Evolutionary conservation across 2,797 vertebrate species (phyloP), one percentile per base, ranked within the genome.

Genomic region (Ambastaia sidthimunki): DNA sequence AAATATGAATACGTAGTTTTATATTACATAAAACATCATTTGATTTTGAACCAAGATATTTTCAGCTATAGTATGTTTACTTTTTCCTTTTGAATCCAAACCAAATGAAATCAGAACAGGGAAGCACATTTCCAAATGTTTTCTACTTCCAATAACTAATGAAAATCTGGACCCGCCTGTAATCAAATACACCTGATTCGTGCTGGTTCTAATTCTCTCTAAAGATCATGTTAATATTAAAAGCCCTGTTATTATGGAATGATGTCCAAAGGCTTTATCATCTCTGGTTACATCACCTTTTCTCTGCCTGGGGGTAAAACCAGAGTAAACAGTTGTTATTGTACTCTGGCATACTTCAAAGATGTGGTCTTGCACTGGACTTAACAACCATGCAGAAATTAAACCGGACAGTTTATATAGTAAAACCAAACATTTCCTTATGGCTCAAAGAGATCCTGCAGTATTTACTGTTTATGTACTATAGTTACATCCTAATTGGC

Each of bases 121-220:
- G 78, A 71, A 37, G 74, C n/a, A 63, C 54, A 67, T 11, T 62
- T 72, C 74, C 16, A 72, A 83, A 78, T 34, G 59, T 78, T 76
- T 59, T 83, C 63, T 41, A 77, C 78, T 77, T 81, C 62, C 63
- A 89, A 82, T 86, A 84, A 85, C 84, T 28, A 76, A 80, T 81
- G 70, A 81, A 82, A 88, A 85, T 87, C 80, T 86, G 86, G 85
- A 84, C 80, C 80, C 71, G 86, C 80, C 76, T 76, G 23, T 90
- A 89, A 93, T 91, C 71, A 90, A 87, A 90, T 63, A 80, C 89
- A 89, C 83, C 86, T 91, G 90, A 90, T 85, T 87, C 80, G 25
- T 83, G 79, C 85, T 81, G 78, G 63, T 65, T 76, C 60, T 85
- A 81, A 86, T 74, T 83, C 70, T 62, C 72, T 76, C 74, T 59